A percentile compares a stretch with the other conserved stretches of the same genome.
These are phyloP conservation scores for Aproaerema taeniolella DNA, from an alignment of 2,888 invertebrate species.

Conservation along the genomic window DNA sequence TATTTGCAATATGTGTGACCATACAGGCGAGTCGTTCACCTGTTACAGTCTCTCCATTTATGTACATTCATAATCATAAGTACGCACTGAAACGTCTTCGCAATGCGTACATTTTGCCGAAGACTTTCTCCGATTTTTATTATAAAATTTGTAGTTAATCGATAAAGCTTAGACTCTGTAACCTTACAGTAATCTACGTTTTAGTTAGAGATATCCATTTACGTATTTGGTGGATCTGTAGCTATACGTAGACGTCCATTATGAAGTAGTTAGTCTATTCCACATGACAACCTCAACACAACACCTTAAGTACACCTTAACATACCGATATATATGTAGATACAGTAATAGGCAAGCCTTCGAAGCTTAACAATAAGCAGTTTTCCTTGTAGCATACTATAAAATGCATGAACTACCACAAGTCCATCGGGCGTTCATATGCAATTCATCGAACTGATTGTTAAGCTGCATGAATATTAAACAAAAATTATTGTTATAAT, in stretches of 20 bases:
- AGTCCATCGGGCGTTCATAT: conserved; percentile 55
- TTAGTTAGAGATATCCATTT: background rate
- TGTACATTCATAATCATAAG: too few species aligned
- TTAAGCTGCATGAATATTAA: conserved; percentile 56
- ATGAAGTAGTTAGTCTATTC: too few species aligned
- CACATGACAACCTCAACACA: too few species aligned
- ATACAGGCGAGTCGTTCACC: conserved; percentile 3
- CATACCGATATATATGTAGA: too few species aligned
- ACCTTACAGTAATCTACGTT: background rate
- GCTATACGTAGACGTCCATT: background rate
- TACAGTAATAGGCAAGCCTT: conserved; percentile 2
- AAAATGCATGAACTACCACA: conserved; percentile 53
- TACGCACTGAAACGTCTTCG: too few species aligned
- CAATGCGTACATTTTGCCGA: too few species aligned
- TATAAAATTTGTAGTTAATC: too few species aligned
- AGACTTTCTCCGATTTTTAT: too few species aligned
- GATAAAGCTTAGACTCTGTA: too few species aligned
- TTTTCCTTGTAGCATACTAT: conserved; percentile 45
- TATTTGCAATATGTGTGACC: conserved; percentile 18
- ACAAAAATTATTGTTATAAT: conserved; percentile 32
- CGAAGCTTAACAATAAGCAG: conserved; percentile 41
- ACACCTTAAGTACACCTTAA: too few species aligned
- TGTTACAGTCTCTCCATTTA: too few species aligned
- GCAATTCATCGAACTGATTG: conserved; percentile 53
- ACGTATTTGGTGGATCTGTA: background rate